Evolutionary conservation across 2,797 vertebrate genomes (phyloP).

Genomic region (Gouania willdenowi): DNA sequence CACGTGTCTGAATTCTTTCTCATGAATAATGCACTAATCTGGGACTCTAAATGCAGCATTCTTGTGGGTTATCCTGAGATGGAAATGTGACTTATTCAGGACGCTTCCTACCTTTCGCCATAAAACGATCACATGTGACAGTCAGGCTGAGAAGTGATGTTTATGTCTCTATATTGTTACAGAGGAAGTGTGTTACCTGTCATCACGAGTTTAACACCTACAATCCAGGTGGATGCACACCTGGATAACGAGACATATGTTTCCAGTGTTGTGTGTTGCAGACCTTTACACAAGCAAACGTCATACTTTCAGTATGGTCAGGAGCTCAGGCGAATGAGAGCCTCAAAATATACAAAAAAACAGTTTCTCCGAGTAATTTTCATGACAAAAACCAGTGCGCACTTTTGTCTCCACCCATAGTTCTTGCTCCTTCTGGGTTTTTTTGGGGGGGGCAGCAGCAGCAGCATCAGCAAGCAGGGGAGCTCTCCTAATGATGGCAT

Average conservation of each 20-base stretch:
- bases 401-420: constrained; percentile 33
- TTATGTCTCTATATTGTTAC: neutral
- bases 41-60: too few species aligned
- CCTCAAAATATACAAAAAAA: neutral
- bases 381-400: constrained; percentile 18
- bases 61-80: too few species aligned
- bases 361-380: constrained; percentile 16
- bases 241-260: constrained; percentile 18
- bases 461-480: constrained; percentile 49
- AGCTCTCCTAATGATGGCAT: constrained; percentile 67
- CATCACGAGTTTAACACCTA: constrained; percentile 10
- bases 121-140: too few species aligned
- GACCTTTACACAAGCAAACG: neutral
- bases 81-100: too few species aligned
- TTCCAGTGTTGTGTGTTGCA: constrained; percentile 9
- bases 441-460: constrained; percentile 61
- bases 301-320: neutral
- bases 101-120: too few species aligned
- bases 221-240: constrained; percentile 47
- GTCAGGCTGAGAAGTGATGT: constrained; percentile 3
- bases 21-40: too few species aligned
- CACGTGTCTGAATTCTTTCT: too few species aligned
- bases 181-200: constrained; percentile 19
- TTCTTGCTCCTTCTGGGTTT: constrained; percentile 20
- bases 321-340: neutral